Percentiles rank a stretch among this genome's conserved stretches.
phyloP scores from a whole-genome alignment of 2,113 vertebrate genomes.

The Rostratula benghalensis region DNA sequence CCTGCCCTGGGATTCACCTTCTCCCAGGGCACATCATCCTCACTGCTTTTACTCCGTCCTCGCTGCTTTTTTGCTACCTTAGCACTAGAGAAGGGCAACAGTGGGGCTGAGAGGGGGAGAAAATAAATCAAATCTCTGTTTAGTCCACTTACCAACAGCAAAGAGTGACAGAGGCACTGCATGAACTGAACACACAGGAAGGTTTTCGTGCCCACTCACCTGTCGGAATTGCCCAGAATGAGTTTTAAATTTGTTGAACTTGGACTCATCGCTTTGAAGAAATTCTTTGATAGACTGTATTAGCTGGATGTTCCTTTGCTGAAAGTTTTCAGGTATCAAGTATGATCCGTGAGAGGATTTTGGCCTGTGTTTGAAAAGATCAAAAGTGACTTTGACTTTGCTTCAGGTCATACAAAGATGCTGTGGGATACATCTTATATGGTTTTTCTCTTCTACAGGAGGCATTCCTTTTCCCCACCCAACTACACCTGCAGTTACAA shows the following conservation, averaged over 20 bases:
- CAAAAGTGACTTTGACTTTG: neutral
- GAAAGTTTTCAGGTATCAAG: constrained; percentile 90
- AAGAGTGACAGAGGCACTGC: neutral
- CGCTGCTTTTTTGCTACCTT: neutral
- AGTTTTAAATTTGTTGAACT: constrained; percentile 93
- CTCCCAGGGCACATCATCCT: neutral
- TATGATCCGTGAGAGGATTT: constrained; percentile 74
- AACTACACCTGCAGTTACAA: accelerated
- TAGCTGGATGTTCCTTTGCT: constrained; percentile 91
- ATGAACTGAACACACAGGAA: neutral
- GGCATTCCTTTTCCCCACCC: neutral
- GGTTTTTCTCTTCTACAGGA: neutral
- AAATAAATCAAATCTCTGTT: neutral
- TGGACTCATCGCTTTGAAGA: constrained; percentile 87
- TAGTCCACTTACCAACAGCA: neutral
- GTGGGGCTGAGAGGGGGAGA: neutral
- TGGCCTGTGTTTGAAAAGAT: constrained; percentile 54
- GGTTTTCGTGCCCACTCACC: constrained; percentile 71
- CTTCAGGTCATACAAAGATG: neutral
- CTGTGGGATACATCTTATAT: neutral
- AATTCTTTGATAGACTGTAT: constrained; percentile 92
- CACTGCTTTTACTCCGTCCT: neutral
- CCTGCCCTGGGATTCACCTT: neutral
- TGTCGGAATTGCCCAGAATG: constrained; percentile 96
- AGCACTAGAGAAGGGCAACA: neutral